Evolutionary conservation across 1,140 invertebrate genomes (phyloP).

Genomic region (Aphidius gifuensis): DNA sequence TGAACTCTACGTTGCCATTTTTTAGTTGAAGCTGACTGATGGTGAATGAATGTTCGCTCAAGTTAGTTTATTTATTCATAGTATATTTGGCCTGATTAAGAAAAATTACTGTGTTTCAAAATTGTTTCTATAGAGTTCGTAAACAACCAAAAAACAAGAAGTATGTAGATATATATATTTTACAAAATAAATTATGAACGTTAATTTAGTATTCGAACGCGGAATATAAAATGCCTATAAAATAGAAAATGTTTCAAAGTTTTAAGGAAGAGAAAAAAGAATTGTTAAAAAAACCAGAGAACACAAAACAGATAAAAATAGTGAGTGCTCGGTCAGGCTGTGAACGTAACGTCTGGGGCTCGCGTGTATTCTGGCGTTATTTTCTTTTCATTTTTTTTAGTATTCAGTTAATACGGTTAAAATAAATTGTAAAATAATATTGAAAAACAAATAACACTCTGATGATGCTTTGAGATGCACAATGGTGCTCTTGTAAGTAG

Average conservation of each 20-base stretch:
- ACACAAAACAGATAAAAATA: slow-evolving; percentile 17
- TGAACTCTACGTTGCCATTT: slow-evolving; percentile 28
- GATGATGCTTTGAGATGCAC: no score
- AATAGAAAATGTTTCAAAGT: neutral
- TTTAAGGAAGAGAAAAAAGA: neutral
- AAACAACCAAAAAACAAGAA: neutral
- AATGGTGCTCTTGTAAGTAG: no score
- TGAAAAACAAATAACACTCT: neutral
- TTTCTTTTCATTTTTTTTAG: neutral
- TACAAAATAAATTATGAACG: neutral
- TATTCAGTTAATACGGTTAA: neutral
- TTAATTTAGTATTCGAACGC: neutral
- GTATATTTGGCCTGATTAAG: neutral
- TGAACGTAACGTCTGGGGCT: slow-evolving; percentile 55
- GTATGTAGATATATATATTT: slow-evolving; percentile 9
- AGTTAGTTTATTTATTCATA: neutral
- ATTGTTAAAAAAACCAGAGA: slow-evolving; percentile 5
- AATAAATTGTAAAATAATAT: neutral
- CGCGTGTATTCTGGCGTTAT: slow-evolving; percentile 21
- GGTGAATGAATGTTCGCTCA: neutral
- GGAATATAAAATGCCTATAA: no score
- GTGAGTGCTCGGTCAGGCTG: slow-evolving; percentile 53
- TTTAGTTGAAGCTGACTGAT: slow-evolving; percentile 12
- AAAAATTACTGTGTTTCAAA: neutral
- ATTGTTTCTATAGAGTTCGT: neutral